Base-by-base conservation (phyloP, 1,140 invertebrate species). In the Drosophila nigrodunni region DNA sequence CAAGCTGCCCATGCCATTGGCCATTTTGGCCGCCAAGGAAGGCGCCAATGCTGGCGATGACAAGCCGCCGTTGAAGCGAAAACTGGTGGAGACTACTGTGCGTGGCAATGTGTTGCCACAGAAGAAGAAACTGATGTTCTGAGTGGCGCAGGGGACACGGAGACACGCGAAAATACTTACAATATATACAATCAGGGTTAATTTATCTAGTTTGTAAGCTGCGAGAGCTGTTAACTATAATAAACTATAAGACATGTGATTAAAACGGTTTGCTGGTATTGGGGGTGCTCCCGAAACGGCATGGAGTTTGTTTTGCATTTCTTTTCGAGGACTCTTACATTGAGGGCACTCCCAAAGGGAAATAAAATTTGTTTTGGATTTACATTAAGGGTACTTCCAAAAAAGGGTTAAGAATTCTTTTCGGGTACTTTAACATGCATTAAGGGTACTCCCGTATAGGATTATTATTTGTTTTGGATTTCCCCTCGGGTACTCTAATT, bases 1-100 rank as follows among this genome's bases (percentile, higher is more conserved):
- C 11, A 96, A 96, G 91, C 92, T 99, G 66, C 98, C 98, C 1
- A 93, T 97, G 82, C 97, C 97, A 4, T 78, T 67, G 67, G 73
- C 85, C 44, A 89, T 88, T 46, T 37, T 88, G 55, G 83, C 83
- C 1, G 83, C 85, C 39, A 88, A 89, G 49, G 83, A 80, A 18
- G 61, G 67, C 7, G 62, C 74, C 50, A 60, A 10, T 25, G 43
- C 57, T 4, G 7, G 57, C 3, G 64, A 77, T 0, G 78, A 87
- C 9, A 87, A 82, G 61, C 82, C 76, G 0, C 35, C 9, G 1
- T 64, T 83, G 1, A 88, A 88, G 47, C 70, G 83, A 0, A 88
- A 88, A 18, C 59, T 88, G 9, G 77, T 83, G 3, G 83, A 88
- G 70, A 89, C 80, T 1, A 88, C 83, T 1, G 83, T 88, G 1